Conservation (phyloP, 64 coral and sea anemone species). For the Stylophora pistillata region DNA sequence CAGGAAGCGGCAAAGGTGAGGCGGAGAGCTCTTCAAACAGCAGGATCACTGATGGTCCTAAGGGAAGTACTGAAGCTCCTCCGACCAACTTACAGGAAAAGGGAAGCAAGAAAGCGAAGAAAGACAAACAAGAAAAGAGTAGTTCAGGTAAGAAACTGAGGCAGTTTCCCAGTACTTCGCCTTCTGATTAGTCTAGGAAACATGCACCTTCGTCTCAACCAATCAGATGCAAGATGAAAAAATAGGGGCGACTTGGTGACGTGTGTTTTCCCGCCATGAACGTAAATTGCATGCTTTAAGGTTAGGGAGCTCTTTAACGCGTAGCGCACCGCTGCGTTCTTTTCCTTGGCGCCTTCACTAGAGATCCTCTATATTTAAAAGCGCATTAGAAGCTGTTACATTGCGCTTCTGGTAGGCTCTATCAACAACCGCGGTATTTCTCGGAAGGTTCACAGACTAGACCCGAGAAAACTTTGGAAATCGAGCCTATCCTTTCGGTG, state of each 20-base stretch:
- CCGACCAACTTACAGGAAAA: neutral
- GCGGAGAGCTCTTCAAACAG: slow-evolving; percentile 1
- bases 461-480: too few relatives aligned
- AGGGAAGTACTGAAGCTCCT: neutral
- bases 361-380: too few relatives aligned
- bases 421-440: too few relatives aligned
- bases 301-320: too few relatives aligned
- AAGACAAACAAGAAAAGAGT: slow-evolving; percentile 1
- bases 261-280: neutral
- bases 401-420: too few relatives aligned
- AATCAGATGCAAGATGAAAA: neutral
- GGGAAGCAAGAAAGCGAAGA: slow-evolving; percentile 27
- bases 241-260: neutral
- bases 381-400: too few relatives aligned
- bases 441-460: too few relatives aligned
- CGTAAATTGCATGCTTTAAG: neutral
- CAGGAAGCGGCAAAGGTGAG: neutral
- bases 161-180: neutral
- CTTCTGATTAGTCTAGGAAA: neutral
- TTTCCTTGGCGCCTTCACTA: too few relatives aligned
- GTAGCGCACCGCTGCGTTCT: too few relatives aligned
- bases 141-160: slow-evolving; percentile 15
- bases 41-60: slow-evolving; percentile 6
- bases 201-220: neutral
- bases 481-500: too few relatives aligned